These are phyloP conservation scores for Atta colombica DNA, from an alignment of 1,140 invertebrate genomes.

Conservation along the genomic window DNA sequence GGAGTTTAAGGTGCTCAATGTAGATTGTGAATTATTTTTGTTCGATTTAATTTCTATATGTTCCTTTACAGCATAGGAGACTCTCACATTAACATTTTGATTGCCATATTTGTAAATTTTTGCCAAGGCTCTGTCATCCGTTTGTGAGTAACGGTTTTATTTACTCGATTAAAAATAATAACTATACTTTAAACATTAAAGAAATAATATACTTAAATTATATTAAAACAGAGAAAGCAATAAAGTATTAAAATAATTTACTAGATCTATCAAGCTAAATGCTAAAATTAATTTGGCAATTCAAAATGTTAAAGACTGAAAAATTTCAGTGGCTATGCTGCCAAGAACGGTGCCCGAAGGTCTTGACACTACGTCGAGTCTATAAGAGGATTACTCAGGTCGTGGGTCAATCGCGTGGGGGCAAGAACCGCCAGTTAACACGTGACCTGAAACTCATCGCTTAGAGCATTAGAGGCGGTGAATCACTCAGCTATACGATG, in stretches of 20 bases:
- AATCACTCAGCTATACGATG: slow-evolving; percentile 80
- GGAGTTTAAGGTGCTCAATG: background rate
- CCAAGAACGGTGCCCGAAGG: slow-evolving; percentile 59
- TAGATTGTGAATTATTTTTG: background rate
- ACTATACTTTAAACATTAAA: too few relatives aligned
- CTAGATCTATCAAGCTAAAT: too few relatives aligned
- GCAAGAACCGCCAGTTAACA: slow-evolving; percentile 82
- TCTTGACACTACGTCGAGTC: slow-evolving; percentile 47
- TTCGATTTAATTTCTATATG: background rate
- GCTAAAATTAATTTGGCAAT: too few relatives aligned
- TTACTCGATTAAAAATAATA: too few relatives aligned
- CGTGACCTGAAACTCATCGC: slow-evolving; percentile 79
- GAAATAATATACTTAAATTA: too few relatives aligned
- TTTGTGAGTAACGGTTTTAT: too few relatives aligned
- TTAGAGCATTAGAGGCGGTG: slow-evolving; percentile 69
- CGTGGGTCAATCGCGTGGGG: slow-evolving; percentile 67
- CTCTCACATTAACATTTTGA: background rate
- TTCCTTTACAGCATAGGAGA: background rate
- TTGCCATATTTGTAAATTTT: too few relatives aligned
- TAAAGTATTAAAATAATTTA: too few relatives aligned
- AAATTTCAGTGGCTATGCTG: slow-evolving; percentile 29
- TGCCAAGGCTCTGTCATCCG: too few relatives aligned
- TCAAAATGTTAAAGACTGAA: background rate
- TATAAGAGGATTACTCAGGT: slow-evolving; percentile 74
- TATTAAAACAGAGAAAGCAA: too few relatives aligned